phyloP scores from a whole-genome alignment of 2,113 vertebrate genomes.

The Triplophysa rosa region DNA sequence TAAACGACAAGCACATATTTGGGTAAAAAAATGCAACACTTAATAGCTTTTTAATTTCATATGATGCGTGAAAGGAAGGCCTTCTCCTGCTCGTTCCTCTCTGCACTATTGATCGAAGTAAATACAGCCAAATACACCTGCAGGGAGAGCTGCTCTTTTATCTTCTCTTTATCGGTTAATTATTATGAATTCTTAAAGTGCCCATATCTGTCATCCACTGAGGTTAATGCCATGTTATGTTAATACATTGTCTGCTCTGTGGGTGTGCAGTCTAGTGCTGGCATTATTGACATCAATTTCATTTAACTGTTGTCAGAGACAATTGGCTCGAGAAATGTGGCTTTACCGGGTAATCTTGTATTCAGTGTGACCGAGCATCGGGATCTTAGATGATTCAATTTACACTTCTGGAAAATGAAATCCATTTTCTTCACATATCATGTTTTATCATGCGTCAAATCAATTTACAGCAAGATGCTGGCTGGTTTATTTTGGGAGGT shows the following conservation, averaged over 20 bases:
- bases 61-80: slow-evolving; percentile 77
- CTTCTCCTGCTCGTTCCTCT: slow-evolving; percentile 73
- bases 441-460: slow-evolving; percentile 5
- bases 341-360: slow-evolving; percentile 18
- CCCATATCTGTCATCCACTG: slow-evolving; percentile 84
- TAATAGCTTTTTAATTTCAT: slow-evolving; percentile 89
- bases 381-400: slow-evolving; percentile 38
- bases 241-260: slow-evolving; percentile 80
- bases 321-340: slow-evolving; percentile 57
- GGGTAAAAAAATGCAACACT: slow-evolving; percentile 77
- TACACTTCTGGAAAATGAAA: slow-evolving; percentile 27
- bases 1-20: slow-evolving; percentile 88
- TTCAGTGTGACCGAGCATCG: slow-evolving; percentile 31
- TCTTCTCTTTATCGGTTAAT: slow-evolving; percentile 92
- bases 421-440: slow-evolving; percentile 24
- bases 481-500: background rate
- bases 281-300: slow-evolving; percentile 62
- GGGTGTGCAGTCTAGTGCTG: slow-evolving; percentile 77
- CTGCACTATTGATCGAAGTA: slow-evolving; percentile 73
- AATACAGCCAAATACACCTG: slow-evolving; percentile 82
- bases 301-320: slow-evolving; percentile 62
- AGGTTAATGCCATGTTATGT: slow-evolving; percentile 69
- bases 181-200: slow-evolving; percentile 90
- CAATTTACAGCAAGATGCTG: background rate
- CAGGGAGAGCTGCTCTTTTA: slow-evolving; percentile 78